A percentile compares a stretch with the other conserved stretches of the same genome.
phyloP scores from a whole-genome alignment of 1,140 invertebrate species.

The Drosophila prosaltans region DNA sequence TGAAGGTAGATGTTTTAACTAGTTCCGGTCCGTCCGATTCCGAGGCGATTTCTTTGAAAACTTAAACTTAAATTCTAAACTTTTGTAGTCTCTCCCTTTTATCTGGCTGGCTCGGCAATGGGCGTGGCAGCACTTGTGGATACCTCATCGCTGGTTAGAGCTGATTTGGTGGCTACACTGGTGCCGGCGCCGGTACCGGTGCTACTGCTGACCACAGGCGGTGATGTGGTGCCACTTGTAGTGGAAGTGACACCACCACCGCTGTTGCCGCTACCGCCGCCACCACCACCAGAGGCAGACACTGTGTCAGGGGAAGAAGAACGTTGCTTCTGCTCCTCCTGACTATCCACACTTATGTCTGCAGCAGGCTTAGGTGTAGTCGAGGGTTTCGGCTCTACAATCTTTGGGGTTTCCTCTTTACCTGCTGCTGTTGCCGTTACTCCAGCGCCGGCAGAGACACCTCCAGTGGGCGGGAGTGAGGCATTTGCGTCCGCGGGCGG shows the following conservation, averaged over 20 bases:
- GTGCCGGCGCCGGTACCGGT: slow-evolving; percentile 28
- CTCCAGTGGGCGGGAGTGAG: slow-evolving; percentile 23
- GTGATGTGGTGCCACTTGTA: slow-evolving; percentile 72
- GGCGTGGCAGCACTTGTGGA: slow-evolving; percentile 66
- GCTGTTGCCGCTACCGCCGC: not conserved
- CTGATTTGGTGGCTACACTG: slow-evolving; percentile 36
- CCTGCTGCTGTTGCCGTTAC: slow-evolving; percentile 46
- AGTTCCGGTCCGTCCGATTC: slow-evolving; percentile 58
- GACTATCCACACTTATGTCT: slow-evolving; percentile 8
- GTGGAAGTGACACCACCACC: slow-evolving; percentile 76
- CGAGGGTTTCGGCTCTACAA: slow-evolving; percentile 39
- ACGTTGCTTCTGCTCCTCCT: slow-evolving; percentile 41
- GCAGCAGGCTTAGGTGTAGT: slow-evolving; percentile 17
- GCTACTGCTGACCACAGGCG: slow-evolving; percentile 80
- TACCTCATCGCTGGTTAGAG: slow-evolving; percentile 56
- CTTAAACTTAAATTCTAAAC: slow-evolving; percentile 38
- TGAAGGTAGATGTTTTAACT: slow-evolving; percentile 79
- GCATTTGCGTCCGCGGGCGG: slow-evolving; percentile 62
- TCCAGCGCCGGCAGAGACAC: slow-evolving; percentile 22
- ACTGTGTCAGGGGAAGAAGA: slow-evolving; percentile 55
- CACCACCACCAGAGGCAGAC: slow-evolving; percentile 45
- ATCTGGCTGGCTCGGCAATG: slow-evolving; percentile 60
- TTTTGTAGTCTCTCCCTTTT: slow-evolving; percentile 20
- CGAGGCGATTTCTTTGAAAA: slow-evolving; percentile 46
- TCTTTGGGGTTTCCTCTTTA: slow-evolving; percentile 55